A percentile compares a stretch with the other conserved stretches of the same genome.
Evolutionary conservation across 2,888 invertebrate genomes (phyloP).

Genomic region (Lasioglossum lativentre): DNA sequence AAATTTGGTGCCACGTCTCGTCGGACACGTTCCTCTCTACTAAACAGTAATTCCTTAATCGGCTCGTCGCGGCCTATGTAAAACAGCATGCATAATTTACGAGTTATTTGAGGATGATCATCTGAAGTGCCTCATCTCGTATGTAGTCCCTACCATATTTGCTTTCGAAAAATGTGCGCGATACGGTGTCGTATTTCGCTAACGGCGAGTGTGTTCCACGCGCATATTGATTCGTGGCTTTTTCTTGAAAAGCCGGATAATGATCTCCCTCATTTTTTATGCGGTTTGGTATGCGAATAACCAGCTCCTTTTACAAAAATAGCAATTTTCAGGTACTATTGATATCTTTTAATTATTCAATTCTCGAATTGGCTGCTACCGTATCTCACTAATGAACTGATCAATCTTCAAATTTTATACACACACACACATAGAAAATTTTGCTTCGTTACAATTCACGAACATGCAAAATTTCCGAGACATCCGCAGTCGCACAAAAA

Average conservation of each 20-base stretch:
- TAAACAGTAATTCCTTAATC: neutral
- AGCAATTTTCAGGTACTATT: too few relatives aligned
- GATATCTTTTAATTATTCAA: too few relatives aligned
- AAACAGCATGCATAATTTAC: conserved; percentile 13
- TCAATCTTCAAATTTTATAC: neutral
- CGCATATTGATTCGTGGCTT: neutral
- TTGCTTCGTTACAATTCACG: neutral
- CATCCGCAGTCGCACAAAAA: neutral
- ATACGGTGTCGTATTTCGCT: neutral
- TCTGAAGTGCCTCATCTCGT: conserved; percentile 18
- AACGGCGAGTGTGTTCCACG: neutral
- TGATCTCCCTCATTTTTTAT: neutral
- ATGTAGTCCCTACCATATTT: neutral
- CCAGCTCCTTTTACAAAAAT: neutral
- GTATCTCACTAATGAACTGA: neutral
- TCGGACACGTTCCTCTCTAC: neutral
- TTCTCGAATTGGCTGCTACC: too few relatives aligned
- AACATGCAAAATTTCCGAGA: neutral
- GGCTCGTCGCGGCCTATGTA: neutral
- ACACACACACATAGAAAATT: neutral
- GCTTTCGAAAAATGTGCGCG: neutral
- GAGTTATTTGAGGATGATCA: conserved; percentile 10
- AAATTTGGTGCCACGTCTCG: neutral
- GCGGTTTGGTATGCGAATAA: neutral
- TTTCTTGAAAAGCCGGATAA: neutral